These are phyloP conservation scores for Clanis bilineata DNA, from an alignment of 2,888 invertebrate species.

Conservation along the genomic window DNA sequence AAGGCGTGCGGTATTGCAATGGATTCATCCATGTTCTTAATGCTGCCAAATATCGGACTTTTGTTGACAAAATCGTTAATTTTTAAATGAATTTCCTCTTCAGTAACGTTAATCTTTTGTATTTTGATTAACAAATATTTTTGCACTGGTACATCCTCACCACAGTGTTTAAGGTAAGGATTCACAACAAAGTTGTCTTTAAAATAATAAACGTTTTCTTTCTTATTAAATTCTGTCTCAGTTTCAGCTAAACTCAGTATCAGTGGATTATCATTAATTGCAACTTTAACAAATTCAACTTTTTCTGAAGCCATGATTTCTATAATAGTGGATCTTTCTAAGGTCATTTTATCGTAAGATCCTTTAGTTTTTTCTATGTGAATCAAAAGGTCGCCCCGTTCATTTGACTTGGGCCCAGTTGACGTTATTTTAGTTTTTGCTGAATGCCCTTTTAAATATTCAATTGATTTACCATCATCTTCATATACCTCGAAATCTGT, in stretches of 20 bases:
- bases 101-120: constrained; percentile 50
- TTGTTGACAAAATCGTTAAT: constrained; percentile 50
- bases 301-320: constrained; percentile 55
- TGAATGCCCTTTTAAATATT: constrained; percentile 50
- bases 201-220: constrained; percentile 55
- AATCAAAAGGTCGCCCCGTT: constrained; percentile 49
- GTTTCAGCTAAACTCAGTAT: constrained; percentile 44
- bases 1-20: constrained; percentile 45
- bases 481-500: constrained; percentile 60
- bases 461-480: constrained; percentile 65
- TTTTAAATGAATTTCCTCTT: constrained; percentile 57
- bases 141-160: constrained; percentile 40
- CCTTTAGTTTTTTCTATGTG: constrained; percentile 58
- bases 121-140: constrained; percentile 61
- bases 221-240: constrained; percentile 48
- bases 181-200: constrained; percentile 54
- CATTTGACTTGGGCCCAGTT: constrained; percentile 46
- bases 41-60: constrained; percentile 42
- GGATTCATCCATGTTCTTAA: constrained; percentile 29
- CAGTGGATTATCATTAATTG: constrained; percentile 51
- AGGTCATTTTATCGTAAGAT: constrained; percentile 52
- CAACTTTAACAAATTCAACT: constrained; percentile 49
- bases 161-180: constrained; percentile 49
- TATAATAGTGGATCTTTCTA: constrained; percentile 56
- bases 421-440: constrained; percentile 55